Percentiles rank a stretch among this genome's conserved stretches.
These are phyloP conservation scores for Odontamblyopus rebecca DNA, from an alignment of 2,797 vertebrate species.

Conservation along the genomic window DNA sequence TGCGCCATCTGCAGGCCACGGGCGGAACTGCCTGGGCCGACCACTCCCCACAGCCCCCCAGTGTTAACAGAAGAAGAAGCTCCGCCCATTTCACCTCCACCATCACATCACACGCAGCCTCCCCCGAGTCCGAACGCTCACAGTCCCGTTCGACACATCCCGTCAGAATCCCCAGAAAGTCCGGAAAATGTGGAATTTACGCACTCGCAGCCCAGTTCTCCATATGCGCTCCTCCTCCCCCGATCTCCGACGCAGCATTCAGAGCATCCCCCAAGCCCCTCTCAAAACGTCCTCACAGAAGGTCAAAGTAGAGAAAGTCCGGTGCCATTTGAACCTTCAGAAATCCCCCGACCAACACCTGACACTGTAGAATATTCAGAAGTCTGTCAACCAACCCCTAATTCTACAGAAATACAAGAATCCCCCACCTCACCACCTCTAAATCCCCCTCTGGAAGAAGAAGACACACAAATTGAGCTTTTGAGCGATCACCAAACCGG, in stretches of 20 bases:
- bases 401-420: not conserved
- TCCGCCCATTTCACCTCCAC: conserved; percentile 18
- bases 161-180: conserved; percentile 25
- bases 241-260: not conserved
- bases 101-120: conserved; percentile 9
- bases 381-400: not conserved
- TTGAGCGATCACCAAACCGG: not conserved
- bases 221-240: conserved; percentile 1
- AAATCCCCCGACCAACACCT: not conserved
- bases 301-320: not conserved
- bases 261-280: not conserved
- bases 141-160: not conserved
- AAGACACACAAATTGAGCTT: not conserved
- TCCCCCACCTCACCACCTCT: not conserved
- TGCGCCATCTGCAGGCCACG: conserved; percentile 60
- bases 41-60: not conserved
- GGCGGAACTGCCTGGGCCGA: conserved; percentile 23
- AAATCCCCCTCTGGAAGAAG: not conserved
- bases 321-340: not conserved
- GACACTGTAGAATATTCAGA: not conserved
- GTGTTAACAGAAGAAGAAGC: not conserved
- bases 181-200: not conserved
- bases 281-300: not conserved
- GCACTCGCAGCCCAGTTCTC: conserved; percentile 4
- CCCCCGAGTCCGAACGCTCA: conserved; percentile 9